A percentile compares a stretch with the other conserved stretches of the same genome.
Evolutionary conservation across 2,888 invertebrate species (phyloP).

Genomic region (Cosmopolites sordidus): DNA sequence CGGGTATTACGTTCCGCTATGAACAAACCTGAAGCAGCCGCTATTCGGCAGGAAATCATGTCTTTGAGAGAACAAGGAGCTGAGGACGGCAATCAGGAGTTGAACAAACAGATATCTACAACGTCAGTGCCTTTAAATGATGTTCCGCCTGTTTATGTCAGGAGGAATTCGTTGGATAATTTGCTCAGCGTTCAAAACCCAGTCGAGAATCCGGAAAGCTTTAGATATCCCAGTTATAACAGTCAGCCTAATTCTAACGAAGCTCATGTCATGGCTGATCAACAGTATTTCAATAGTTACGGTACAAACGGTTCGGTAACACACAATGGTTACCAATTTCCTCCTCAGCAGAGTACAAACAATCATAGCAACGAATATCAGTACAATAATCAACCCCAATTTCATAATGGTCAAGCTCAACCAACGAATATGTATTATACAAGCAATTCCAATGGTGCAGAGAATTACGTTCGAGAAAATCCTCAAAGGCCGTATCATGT

Average conservation of each 20-base stretch:
- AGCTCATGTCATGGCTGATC: conserved; percentile 9
- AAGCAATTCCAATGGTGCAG: not conserved
- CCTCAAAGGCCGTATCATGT: conserved; percentile 7
- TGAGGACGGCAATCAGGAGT: not conserved
- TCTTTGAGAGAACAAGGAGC: conserved; percentile 45
- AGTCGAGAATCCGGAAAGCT: not conserved
- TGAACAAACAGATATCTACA: conserved; percentile 10
- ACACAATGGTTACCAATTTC: not conserved
- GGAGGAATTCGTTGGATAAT: conserved; percentile 40
- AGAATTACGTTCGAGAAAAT: not conserved
- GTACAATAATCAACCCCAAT: conserved; percentile 6
- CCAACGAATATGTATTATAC: not conserved
- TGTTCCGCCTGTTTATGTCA: conserved; percentile 33
- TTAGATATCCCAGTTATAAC: conserved; percentile 4
- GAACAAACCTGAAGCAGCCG: conserved; percentile 63
- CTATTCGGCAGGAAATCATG: conserved; percentile 53
- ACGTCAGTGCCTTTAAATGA: conserved; percentile 7
- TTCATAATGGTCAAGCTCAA: not conserved
- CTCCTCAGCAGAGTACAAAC: conserved; percentile 5
- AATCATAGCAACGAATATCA: conserved; percentile 3
- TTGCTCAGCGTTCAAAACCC: conserved; percentile 27
- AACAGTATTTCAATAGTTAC: conserved; percentile 11
- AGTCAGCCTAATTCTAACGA: not conserved
- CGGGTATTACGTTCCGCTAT: conserved; percentile 78
- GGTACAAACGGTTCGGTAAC: conserved; percentile 2